Evolutionary conservation across 2,797 vertebrate species (phyloP), one percentile per base, ranked within the genome.

Genomic region (Falco concolor): DNA sequence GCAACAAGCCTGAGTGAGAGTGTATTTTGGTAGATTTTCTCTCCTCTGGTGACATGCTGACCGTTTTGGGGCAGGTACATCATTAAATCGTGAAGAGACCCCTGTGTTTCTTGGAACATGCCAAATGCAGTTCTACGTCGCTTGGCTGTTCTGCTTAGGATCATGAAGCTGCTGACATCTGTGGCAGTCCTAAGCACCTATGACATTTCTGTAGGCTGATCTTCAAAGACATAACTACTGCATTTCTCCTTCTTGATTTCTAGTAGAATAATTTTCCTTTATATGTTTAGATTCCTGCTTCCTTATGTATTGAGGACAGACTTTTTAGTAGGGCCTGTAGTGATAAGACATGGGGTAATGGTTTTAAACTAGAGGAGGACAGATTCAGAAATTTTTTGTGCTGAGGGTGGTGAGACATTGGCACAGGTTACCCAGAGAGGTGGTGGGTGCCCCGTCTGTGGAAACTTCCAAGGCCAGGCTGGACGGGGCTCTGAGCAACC

Each of bases 261-360:
- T 15, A 27, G 21, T 32, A 24, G 59, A 73, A 63, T 64, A 19
- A 36, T 4, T 3, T 49, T 52, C 24, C 38, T 69, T 25, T 36
- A 3, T 18, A 12, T 34, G 13, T 73, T 47, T 30, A 40, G 19
- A 15, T 89, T 76, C 7, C 16, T 76, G 23, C 47, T 93, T 34
- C 47, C 42, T 53, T 32, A 3, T 5, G 23, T 50, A 0, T 6
- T 47, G 6, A 36, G 61, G 40, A 13, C 30, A 34, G 74, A 36
- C 20, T 4, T 56, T 27, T 52, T 9, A 38, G 30, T 4, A 22
- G 70, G 36, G 18, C 10, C 28, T 60, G 40, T 49, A 22, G 47
- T 2, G 7, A 4, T 1, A 6, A 36, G 34, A 42, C 8, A 2
- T 23, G 22, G 34, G 12, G 1, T 28, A 2, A 27, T 64, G 68